A percentile compares a stretch with the other conserved stretches of the same genome.
Evolutionary conservation across 2,797 vertebrate species (phyloP).

Genomic region (Acanthiza pusilla): DNA sequence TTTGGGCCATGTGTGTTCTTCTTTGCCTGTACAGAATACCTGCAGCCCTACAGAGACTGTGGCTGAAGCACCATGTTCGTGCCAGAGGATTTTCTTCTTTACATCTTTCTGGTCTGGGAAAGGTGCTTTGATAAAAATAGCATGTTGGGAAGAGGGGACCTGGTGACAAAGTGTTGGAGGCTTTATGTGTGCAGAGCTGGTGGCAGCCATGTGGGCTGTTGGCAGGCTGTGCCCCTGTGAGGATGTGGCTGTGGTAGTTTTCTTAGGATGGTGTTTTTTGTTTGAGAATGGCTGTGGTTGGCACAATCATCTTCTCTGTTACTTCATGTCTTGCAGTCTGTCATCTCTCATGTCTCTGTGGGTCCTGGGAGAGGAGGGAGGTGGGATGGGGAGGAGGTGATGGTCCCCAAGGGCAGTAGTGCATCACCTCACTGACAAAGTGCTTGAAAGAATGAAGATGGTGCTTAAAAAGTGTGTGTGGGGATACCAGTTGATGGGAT

Average conservation of each 20-base stretch:
- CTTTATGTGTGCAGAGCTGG: neutral
- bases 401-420: neutral
- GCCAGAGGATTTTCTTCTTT: neutral
- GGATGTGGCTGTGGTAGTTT: neutral
- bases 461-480: neutral
- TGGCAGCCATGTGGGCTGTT: neutral
- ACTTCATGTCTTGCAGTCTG: neutral
- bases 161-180: neutral
- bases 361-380: neutral
- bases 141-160: neutral
- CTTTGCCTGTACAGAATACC: rapidly evolving
- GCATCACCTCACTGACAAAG: neutral
- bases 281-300: neutral
- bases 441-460: neutral
- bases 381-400: neutral
- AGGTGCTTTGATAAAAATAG: neutral
- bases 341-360: rapidly evolving
- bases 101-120: neutral
- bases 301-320: rapidly evolving
- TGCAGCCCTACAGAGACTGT: neutral
- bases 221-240: neutral
- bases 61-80: neutral
- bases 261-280: neutral
- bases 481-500: neutral
- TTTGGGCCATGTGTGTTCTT: neutral